These are phyloP conservation scores for Dicrurus megarhynchus DNA, from an alignment of 2,113 vertebrate species.

Conservation along the genomic window DNA sequence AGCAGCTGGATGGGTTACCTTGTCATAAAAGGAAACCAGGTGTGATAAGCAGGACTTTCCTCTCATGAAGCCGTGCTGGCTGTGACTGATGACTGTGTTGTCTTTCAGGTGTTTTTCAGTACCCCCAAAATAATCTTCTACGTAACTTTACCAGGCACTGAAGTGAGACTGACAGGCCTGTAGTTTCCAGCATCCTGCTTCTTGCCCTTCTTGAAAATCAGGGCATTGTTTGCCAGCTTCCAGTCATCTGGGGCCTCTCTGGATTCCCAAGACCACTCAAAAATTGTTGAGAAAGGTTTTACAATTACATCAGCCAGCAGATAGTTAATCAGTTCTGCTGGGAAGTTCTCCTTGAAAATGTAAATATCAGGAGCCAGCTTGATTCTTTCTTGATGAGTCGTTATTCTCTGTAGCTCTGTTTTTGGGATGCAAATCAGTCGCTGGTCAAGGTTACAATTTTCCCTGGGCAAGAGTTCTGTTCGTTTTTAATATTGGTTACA, in stretches of 20 bases:
- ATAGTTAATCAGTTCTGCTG: too few relatives aligned
- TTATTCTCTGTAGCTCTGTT: too few relatives aligned
- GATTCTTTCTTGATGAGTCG: too few relatives aligned
- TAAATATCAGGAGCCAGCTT: too few relatives aligned
- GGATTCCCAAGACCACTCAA: not conserved
- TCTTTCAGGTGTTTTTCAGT: not conserved
- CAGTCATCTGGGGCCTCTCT: too few relatives aligned
- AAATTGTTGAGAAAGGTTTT: not conserved
- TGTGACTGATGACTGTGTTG: fast-evolving
- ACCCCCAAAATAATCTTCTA: not conserved
- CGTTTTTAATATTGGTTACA: too few relatives aligned
- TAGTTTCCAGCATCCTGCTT: not conserved
- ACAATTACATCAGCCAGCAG: not conserved
- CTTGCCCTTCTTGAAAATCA: not conserved
- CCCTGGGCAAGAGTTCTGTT: too few relatives aligned
- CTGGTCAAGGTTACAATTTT: too few relatives aligned
- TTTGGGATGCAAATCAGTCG: too few relatives aligned
- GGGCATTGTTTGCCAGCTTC: not conserved
- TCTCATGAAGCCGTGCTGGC: not conserved
- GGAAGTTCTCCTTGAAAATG: too few relatives aligned
- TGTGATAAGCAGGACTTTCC: not conserved
- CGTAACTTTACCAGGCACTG: too few relatives aligned
- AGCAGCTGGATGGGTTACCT: not conserved
- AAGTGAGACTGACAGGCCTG: not conserved
- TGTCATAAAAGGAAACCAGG: not conserved